Base-by-base conservation (phyloP, 2,113 vertebrate species). In the Nannobrachium achirus region DNA sequence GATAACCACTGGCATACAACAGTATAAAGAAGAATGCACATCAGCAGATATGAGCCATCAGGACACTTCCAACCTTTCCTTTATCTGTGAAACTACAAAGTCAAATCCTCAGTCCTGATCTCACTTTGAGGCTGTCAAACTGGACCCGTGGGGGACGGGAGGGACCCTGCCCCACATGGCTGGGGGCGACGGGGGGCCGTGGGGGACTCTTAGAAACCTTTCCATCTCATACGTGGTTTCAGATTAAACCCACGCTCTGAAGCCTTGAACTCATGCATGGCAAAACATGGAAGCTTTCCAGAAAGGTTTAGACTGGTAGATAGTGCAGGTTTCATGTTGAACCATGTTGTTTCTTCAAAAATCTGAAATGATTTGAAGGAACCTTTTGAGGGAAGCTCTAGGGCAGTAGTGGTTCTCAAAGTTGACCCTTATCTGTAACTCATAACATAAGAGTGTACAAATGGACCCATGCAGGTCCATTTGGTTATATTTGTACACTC, bases 261-360 rank as follows among this genome's bases (percentile, higher is more conserved):
- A 82, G 79, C 63, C 55, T 44, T 82, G 78, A 85, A 90, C 74
- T 71, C 80, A 85, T 81, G 80, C 83, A 71, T 86, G 66, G 45
- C 73, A 33, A 71, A 45, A 76, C 58, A 13, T 85, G 86, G 85
- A 82, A 75, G 56, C 55, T 19, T 80, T 87, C 85, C 83, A 87
- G 71, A 66, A 73, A 66, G 63, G 63, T 60, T 76, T 68, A 45
- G 25, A 6, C 50, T 33, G 25, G 25, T 33, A 83, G 81, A 85
- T 86, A 85, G 25, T 5, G 25, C 76, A 76, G 62, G 76, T 63
- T 73, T 78, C 57, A 40, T 73, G 55, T 51, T 44, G 66, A 63
- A 76, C 33, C 74, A 52, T 18, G 25, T 65, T 2, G 63, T 63
- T 55, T 69, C 0, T 50, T 69, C 0, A 19, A 75, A 58, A 67